Percentiles rank a stretch among this genome's conserved stretches.
phyloP scores from a whole-genome alignment of 1,140 invertebrate species.

The Ceratitis capitata region DNA sequence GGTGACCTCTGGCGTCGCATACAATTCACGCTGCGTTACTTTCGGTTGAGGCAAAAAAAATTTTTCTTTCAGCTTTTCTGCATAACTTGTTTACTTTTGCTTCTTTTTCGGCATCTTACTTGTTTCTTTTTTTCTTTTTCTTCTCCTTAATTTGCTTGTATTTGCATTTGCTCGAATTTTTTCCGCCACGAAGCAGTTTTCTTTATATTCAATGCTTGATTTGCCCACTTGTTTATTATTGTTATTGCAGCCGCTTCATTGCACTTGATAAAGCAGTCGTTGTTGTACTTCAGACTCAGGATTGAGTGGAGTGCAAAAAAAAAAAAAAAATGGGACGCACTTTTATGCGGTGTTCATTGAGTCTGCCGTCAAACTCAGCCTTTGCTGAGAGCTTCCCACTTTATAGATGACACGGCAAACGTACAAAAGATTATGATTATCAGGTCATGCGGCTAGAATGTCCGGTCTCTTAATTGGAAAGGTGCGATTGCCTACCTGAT shows the following conservation, averaged over 20 bases:
- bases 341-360: no score
- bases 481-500: no score
- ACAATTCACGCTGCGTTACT: conserved; percentile 4
- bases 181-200: background rate
- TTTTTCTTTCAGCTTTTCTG: background rate
- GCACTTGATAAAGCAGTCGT: background rate
- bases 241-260: background rate
- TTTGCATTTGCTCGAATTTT: background rate
- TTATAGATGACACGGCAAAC: no score
- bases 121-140: background rate
- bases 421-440: no score
- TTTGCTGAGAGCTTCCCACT: no score
- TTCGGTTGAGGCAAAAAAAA: background rate
- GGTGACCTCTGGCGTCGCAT: background rate
- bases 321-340: no score
- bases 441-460: no score
- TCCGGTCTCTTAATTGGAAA: no score
- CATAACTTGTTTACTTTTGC: background rate
- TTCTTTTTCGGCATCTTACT: background rate
- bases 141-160: background rate
- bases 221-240: conserved; percentile 1
- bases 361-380: no score
- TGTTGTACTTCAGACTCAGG: no score
- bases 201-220: background rate
- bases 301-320: no score